Evolutionary conservation across 2,797 vertebrate species (phyloP).

Genomic region (Pseudotriccus pelzelni): DNA sequence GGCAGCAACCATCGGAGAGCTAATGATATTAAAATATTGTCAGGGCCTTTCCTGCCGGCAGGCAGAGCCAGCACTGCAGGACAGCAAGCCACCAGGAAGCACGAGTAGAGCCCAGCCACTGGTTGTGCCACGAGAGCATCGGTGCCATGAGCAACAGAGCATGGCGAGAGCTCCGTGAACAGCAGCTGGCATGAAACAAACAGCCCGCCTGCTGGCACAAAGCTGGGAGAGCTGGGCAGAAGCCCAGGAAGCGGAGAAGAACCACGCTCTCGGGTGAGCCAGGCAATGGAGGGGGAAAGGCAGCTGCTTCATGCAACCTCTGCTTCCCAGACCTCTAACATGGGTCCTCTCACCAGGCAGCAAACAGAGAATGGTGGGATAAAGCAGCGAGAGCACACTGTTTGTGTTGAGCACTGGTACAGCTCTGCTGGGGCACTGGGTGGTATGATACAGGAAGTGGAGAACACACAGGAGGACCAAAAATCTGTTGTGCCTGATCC

Average conservation of each 20-base stretch:
- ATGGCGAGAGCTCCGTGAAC: not conserved
- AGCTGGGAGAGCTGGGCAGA: not conserved
- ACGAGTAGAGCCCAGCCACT: not conserved
- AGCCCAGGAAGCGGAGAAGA: not conserved
- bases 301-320: not conserved
- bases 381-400: fast-evolving
- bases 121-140: not conserved
- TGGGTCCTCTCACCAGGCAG: not conserved
- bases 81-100: not conserved
- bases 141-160: not conserved
- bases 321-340: not conserved
- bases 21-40: not conserved
- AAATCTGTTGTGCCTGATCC: not conserved
- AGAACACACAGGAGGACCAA: not conserved
- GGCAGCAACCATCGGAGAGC: fast-evolving
- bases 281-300: not conserved
- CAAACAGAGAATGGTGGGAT: not conserved
- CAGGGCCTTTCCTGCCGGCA: not conserved
- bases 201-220: conserved; percentile 15
- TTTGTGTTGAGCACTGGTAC: not conserved
- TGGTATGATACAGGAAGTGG: not conserved
- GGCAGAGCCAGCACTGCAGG: not conserved
- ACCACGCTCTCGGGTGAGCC: not conserved
- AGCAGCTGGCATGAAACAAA: not conserved
- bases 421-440: not conserved